phyloP scores from a whole-genome alignment of 2,888 invertebrate species.

The Pandemis heparana region DNA sequence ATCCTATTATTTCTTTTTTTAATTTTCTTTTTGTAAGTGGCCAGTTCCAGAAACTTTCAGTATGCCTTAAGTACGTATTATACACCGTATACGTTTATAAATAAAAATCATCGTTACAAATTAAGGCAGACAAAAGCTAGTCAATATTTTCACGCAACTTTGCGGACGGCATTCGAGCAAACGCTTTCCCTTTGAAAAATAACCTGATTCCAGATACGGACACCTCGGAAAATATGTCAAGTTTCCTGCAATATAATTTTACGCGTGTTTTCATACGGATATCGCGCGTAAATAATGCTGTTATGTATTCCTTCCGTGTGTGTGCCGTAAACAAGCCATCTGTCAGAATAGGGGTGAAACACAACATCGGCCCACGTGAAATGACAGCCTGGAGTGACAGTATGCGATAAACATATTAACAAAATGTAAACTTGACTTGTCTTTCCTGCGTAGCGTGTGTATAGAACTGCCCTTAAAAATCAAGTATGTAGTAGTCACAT shows the following conservation, averaged over 20 bases:
- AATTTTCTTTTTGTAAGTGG: too few relatives aligned
- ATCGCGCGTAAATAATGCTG: conserved; percentile 20
- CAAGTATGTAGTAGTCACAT: too few relatives aligned
- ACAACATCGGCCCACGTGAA: not conserved
- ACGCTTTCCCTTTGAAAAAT: conserved; percentile 1
- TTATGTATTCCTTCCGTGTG: conserved; percentile 23
- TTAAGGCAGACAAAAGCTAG: not conserved
- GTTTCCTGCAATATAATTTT: conserved; percentile 22
- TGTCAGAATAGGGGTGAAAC: conserved; percentile 12
- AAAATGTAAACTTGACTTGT: not conserved
- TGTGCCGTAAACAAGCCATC: conserved; percentile 30
- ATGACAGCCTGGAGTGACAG: conserved; percentile 16
- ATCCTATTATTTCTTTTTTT: too few relatives aligned
- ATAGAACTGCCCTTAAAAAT: too few relatives aligned
- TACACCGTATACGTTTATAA: not conserved
- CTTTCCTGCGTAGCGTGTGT: too few relatives aligned
- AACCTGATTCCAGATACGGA: conserved; percentile 1
- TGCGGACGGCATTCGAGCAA: not conserved
- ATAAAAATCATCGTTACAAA: not conserved
- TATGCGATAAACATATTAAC: not conserved
- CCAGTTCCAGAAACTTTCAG: too few relatives aligned
- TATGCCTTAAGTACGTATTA: too few relatives aligned
- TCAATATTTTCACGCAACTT: not conserved
- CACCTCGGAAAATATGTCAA: conserved; percentile 2
- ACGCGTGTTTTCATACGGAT: conserved; percentile 17